phyloP scores from a whole-genome alignment of 2,113 vertebrate species.

The Cheirogaleus medius region DNA sequence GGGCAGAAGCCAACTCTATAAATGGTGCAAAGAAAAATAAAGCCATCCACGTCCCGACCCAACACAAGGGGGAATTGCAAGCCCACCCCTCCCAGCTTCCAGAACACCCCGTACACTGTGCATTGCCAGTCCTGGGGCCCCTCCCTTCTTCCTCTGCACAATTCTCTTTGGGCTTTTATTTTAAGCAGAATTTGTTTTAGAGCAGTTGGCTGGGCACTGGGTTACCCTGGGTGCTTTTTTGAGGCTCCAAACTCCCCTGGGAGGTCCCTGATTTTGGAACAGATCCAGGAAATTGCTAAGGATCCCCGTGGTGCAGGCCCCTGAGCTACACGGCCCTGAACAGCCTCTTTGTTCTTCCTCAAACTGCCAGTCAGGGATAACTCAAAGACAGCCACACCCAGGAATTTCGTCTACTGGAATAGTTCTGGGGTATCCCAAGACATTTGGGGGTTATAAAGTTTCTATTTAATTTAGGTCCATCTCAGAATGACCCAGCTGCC shows the following conservation, averaged over 20 bases:
- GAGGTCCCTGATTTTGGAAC: background rate
- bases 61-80: background rate
- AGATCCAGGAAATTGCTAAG: background rate
- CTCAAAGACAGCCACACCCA: background rate
- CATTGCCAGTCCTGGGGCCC: accelerated
- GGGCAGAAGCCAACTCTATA: background rate
- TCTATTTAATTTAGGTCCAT: background rate
- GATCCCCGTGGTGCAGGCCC: background rate
- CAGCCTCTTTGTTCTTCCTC: background rate
- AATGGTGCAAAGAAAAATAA: background rate
- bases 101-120: accelerated
- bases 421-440: background rate
- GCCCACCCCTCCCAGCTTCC: background rate
- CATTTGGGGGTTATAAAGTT: background rate
- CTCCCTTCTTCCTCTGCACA: background rate
- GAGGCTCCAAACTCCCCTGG: background rate
- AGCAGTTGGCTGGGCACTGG: background rate
- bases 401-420: background rate
- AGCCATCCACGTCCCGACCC: background rate
- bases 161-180: background rate
- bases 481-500: background rate
- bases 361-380: background rate
- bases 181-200: background rate
- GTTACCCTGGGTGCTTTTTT: background rate
- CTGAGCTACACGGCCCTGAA: background rate